A percentile compares a stretch with the other conserved stretches of the same genome.
Evolutionary conservation across 2,888 invertebrate species (phyloP).

Genomic region (Oasisia sp.): DNA sequence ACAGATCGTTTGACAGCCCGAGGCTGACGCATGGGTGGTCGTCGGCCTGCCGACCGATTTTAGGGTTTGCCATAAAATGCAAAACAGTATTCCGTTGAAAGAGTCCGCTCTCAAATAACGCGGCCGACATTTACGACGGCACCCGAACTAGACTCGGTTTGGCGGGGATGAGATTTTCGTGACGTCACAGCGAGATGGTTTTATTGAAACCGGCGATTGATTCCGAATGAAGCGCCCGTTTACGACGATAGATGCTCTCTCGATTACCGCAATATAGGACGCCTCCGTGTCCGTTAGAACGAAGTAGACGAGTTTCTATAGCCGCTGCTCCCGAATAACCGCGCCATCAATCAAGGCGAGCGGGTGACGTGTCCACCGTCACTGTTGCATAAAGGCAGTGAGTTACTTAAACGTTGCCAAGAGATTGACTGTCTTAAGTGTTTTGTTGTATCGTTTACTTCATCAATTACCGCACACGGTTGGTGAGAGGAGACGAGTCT

Average conservation of each 20-base stretch:
- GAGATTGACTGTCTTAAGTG: background rate
- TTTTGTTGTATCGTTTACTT: background rate
- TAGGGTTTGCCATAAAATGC: background rate
- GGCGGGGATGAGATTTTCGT: background rate
- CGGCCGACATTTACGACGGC: background rate
- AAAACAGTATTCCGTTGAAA: background rate
- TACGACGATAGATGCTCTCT: background rate
- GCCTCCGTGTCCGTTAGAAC: background rate
- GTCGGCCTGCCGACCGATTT: background rate
- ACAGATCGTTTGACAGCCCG: background rate
- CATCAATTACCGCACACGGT: background rate
- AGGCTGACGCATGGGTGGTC: background rate
- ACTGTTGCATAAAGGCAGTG: background rate
- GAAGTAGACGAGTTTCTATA: background rate
- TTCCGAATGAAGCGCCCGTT: background rate
- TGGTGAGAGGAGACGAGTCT: background rate
- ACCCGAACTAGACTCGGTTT: background rate
- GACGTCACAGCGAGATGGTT: background rate
- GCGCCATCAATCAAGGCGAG: background rate
- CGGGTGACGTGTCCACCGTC: background rate
- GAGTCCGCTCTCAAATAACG: background rate
- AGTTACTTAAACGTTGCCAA: background rate
- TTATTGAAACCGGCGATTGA: conserved; percentile 10
- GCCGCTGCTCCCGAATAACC: background rate
- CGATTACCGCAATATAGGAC: background rate